phyloP scores from a whole-genome alignment of 2,888 invertebrate genomes.

The Aphelenchoides bicaudatus region DNA sequence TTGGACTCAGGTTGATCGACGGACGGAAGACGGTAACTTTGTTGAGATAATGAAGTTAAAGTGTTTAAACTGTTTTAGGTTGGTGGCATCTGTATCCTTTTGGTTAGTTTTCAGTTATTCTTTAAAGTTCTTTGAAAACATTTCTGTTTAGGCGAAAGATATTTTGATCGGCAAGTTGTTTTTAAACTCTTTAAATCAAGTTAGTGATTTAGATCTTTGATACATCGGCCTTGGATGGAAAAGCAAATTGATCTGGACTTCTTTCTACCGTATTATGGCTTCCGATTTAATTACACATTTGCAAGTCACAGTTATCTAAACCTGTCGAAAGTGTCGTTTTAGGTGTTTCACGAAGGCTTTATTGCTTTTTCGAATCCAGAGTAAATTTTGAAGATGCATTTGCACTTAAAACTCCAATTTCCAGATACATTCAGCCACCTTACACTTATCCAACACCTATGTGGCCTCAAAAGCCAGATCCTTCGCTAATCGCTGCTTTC shows the following conservation, averaged over 20 bases:
- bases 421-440: slow-evolving; percentile 49
- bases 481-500: slow-evolving; percentile 42
- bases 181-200: no score
- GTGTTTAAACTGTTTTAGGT: slow-evolving; percentile 27
- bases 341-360: slow-evolving; percentile 51
- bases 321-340: not conserved
- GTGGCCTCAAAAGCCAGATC: slow-evolving; percentile 43
- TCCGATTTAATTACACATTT: slow-evolving; percentile 48
- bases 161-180: slow-evolving; percentile 37
- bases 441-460: slow-evolving; percentile 49
- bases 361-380: slow-evolving; percentile 45
- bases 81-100: slow-evolving; percentile 50
- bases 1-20: slow-evolving; percentile 42
- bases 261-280: slow-evolving; percentile 45
- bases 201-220: no score
- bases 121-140: no score
- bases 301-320: slow-evolving; percentile 22
- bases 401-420: no score
- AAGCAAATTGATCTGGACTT: slow-evolving; percentile 47
- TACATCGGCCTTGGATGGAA: slow-evolving; percentile 47
- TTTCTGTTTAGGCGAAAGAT: no score
- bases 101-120: no score
- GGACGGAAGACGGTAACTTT: slow-evolving; percentile 34
- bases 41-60: slow-evolving; percentile 11
- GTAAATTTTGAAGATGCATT: no score